These are phyloP conservation scores for Scatophagus argus DNA, from an alignment of 2,113 vertebrate genomes.

Conservation along the genomic window DNA sequence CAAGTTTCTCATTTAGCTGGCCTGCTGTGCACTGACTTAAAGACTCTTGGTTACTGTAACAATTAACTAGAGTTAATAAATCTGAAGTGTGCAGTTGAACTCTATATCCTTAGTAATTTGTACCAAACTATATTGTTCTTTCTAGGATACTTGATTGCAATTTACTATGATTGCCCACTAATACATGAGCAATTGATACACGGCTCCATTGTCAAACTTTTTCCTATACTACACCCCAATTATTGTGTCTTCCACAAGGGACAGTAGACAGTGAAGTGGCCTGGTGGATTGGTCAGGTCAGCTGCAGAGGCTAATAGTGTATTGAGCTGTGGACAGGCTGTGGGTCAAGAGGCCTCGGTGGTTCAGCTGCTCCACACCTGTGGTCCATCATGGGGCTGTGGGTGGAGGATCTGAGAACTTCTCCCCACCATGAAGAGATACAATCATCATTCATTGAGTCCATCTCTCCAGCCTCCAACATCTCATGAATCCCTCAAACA, in stretches of 20 bases:
- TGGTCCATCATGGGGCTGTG: conserved; percentile 25
- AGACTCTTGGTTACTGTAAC: background rate
- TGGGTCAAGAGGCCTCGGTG: conserved; percentile 72
- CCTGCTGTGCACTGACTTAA: background rate
- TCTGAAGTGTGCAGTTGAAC: background rate
- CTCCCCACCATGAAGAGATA: conserved; percentile 50
- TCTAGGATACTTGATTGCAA: background rate
- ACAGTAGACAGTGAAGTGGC: background rate
- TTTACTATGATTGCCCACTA: background rate
- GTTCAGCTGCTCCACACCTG: conserved; percentile 84
- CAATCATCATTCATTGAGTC: conserved; percentile 60
- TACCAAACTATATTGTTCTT: background rate
- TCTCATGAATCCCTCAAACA: conserved; percentile 45
- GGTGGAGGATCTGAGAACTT: conserved; percentile 9
- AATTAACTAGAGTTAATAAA: too few relatives aligned
- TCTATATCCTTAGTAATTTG: too few relatives aligned
- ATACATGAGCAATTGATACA: background rate
- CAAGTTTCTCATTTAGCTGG: background rate
- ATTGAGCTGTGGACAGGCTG: conserved; percentile 81
- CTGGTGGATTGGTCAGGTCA: conserved; percentile 55
- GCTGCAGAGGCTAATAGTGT: conserved; percentile 77
- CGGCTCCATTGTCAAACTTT: background rate
- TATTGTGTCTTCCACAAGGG: background rate
- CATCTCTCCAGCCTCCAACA: conserved; percentile 34
- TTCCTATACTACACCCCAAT: background rate